Conservation (phyloP, 2,797 vertebrate genomes). For the Onychomys leucogaster region DNA sequence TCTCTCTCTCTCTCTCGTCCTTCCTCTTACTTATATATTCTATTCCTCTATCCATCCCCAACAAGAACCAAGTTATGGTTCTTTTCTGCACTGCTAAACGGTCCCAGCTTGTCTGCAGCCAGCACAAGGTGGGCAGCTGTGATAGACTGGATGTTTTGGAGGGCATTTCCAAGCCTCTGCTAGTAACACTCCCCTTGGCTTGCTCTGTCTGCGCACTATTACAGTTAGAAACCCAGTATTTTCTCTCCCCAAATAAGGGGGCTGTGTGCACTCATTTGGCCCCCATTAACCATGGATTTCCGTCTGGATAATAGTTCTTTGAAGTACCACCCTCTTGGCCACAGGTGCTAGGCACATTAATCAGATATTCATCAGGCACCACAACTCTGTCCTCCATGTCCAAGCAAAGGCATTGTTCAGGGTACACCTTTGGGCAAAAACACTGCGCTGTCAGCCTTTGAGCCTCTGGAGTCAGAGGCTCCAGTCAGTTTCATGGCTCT, state of each 20-base stretch:
- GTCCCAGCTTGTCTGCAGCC: constrained; percentile 82
- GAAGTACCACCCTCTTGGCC: constrained; percentile 63
- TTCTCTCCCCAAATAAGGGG: constrained; percentile 62
- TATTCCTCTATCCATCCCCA: constrained; percentile 78
- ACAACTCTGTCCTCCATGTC: constrained; percentile 71
- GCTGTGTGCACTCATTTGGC: constrained; percentile 38
- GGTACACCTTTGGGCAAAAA: constrained; percentile 79
- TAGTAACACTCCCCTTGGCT: constrained; percentile 66
- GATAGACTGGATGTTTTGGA: constrained; percentile 79
- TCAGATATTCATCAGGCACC: constrained; percentile 81
- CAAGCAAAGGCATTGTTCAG: constrained; percentile 78
- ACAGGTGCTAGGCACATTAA: constrained; percentile 68
- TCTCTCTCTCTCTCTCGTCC: constrained; percentile 80
- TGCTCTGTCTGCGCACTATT: constrained; percentile 77
- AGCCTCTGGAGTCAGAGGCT: constrained; percentile 73
- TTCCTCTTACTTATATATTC: constrained; percentile 80
- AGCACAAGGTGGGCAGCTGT: constrained; percentile 70
- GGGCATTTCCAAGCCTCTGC: constrained; percentile 74
- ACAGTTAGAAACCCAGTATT: constrained; percentile 78
- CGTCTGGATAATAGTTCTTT: constrained; percentile 60
- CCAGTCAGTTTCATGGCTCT: constrained; percentile 65
- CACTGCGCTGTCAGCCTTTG: constrained; percentile 74
- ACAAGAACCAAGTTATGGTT: constrained; percentile 85
- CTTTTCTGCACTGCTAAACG: constrained; percentile 84
- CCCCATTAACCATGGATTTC: constrained; percentile 47